Evolutionary conservation across 2,888 invertebrate genomes (phyloP).

Genomic region (Caenorhabditis wallacei): DNA sequence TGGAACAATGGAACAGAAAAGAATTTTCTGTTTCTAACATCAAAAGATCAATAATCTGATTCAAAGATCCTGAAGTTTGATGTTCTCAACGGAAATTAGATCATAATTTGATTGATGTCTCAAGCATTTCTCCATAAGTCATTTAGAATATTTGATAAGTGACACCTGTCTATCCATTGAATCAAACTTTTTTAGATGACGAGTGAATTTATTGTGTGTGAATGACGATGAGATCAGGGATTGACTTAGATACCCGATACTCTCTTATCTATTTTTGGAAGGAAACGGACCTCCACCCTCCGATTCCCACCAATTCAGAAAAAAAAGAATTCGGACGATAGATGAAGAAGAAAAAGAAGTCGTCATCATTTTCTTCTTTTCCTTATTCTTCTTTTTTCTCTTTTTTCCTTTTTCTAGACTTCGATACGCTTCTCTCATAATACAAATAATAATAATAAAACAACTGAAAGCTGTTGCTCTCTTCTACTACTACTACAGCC

Average conservation of each 20-base stretch:
- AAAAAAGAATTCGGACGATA: background rate
- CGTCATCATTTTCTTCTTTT: conserved; percentile 25
- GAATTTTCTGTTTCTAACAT: too few relatives aligned
- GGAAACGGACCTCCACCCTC: conserved; percentile 19
- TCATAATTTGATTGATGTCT: conserved; percentile 41
- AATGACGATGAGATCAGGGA: conserved; percentile 30
- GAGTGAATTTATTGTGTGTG: conserved; percentile 19
- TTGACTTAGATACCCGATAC: conserved; percentile 37
- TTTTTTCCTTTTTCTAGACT: conserved; percentile 6
- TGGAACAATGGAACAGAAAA: background rate
- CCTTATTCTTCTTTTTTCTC: conserved; percentile 11
- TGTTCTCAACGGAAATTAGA: conserved; percentile 8
- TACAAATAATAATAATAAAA: conserved; percentile 48
- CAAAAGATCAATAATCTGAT: background rate
- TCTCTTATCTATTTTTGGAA: conserved; percentile 31
- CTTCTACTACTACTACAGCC: conserved; percentile 7
- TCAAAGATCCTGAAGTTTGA: conserved; percentile 4
- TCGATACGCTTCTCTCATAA: conserved; percentile 16
- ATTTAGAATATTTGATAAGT: conserved; percentile 28
- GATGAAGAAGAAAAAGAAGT: conserved; percentile 18
- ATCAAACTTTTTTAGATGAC: conserved; percentile 27
- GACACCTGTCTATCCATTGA: conserved; percentile 18
- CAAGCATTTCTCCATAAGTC: conserved; percentile 8
- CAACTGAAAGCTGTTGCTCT: conserved; percentile 30
- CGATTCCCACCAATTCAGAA: conserved; percentile 54